These are phyloP conservation scores for Brotogeris chrysoptera DNA, from an alignment of 2,797 vertebrate species.

Conservation along the genomic window DNA sequence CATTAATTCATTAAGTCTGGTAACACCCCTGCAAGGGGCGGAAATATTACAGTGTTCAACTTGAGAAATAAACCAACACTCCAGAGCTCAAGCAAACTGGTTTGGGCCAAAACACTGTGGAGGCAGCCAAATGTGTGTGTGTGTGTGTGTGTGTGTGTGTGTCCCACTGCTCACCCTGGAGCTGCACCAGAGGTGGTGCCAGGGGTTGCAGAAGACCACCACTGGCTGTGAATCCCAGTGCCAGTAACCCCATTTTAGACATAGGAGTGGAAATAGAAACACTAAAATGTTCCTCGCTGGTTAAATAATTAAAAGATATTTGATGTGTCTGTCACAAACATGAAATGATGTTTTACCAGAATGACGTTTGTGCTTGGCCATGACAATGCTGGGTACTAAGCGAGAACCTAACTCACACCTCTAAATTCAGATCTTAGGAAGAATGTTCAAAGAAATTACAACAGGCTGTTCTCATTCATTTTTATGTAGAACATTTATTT, in stretches of 20 bases:
- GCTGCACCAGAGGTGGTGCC: rapidly evolving
- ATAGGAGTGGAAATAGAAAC: not conserved
- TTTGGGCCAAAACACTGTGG: rapidly evolving
- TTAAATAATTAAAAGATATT: not conserved
- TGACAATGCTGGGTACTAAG: not conserved
- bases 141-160: not conserved
- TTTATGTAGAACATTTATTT: not conserved
- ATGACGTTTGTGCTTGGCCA: rapidly evolving
- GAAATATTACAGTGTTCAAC: not conserved
- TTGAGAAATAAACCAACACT: not conserved
- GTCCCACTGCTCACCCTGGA: not conserved
- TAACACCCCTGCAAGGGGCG: not conserved
- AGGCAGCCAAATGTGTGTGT: not conserved
- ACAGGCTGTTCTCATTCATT: not conserved
- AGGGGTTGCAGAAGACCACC: not conserved
- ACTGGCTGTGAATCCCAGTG: not conserved
- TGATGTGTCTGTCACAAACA: not conserved
- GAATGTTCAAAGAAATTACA: not conserved
- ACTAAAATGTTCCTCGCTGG: not conserved
- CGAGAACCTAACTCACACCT: not conserved
- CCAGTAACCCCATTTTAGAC: not conserved
- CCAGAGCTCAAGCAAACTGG: not conserved
- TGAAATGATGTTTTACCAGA: not conserved
- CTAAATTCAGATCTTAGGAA: not conserved
- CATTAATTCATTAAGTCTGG: conserved; percentile 10